Evolutionary conservation across 2,888 invertebrate species (phyloP), one percentile per base, ranked within the genome.

Genomic region (Callinectes sapidus): DNA sequence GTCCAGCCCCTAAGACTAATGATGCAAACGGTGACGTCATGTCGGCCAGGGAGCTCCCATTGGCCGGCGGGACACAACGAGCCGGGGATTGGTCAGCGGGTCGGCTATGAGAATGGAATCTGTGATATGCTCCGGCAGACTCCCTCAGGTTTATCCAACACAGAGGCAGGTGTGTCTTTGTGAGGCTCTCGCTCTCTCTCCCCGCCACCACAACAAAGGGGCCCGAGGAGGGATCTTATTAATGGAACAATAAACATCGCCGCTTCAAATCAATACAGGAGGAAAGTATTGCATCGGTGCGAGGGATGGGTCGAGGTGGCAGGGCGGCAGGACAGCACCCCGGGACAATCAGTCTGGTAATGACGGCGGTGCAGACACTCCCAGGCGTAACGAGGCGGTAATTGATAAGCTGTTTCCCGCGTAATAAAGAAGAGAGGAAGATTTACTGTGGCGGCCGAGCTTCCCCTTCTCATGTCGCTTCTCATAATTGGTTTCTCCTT

Each of bases 1-100:
- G 92, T 92, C 92, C 92, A 89, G 85, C 35, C 89, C 89, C 61
- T 89, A 23, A 55, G 88, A 89, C 89, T 89, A 92, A 92, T 89
- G 89, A 89, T 89, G 92, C 92, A 92, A 90, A 90, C 35, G 87
- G 90, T 92, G 92, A 92, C 92, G 92, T 92, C 92, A 87, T 86
- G 3, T 32, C 86, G 92, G 90, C 90, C 87, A 87, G 32, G 39
- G 13, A 87, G 14, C 48, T 90, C 92, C 87, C 48, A 87, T 90
- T 86, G 92, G 86, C 32, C 48, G 87, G 42, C 28, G 71, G 81
- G 42, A 35, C 54, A 42, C 61, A 86, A 90, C 92, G 66, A 66
- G 66, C 48, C 42, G 90, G 48, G 39, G 92, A 92, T 92, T 92
- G 92, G 92, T 92, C 92, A 90, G 86, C 87, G 90, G 13, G 28